Evolutionary conservation across 2,797 vertebrate genomes (phyloP).

Genomic region (Apogon hyalosoma): DNA sequence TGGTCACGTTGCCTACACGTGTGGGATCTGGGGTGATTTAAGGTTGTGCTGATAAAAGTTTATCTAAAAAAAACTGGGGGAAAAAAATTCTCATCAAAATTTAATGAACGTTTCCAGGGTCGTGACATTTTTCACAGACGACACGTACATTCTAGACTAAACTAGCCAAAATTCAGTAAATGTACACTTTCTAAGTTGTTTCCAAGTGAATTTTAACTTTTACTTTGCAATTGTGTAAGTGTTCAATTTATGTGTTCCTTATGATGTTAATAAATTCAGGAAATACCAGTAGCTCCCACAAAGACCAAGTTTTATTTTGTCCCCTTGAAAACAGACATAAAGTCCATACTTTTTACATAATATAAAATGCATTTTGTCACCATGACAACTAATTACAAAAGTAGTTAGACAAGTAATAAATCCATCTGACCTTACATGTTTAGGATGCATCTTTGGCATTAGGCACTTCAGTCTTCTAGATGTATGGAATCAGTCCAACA

Average conservation of each 20-base stretch:
- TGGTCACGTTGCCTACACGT: constrained; percentile 38
- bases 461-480: constrained; percentile 34
- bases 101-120: background rate
- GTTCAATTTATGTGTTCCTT: background rate
- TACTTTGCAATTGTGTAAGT: background rate
- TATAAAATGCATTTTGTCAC: constrained; percentile 15
- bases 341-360: constrained; percentile 24
- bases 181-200: background rate
- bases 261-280: background rate
- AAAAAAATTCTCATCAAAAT: background rate
- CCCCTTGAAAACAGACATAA: constrained; percentile 2
- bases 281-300: background rate
- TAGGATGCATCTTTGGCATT: constrained; percentile 56
- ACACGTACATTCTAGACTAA: too few species aligned
- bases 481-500: constrained; percentile 14
- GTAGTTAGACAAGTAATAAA: constrained; percentile 35
- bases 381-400: constrained; percentile 40
- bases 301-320: constrained; percentile 17
- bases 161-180: background rate
- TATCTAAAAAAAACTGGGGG: background rate
- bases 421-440: constrained; percentile 15
- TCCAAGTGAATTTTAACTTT: background rate
- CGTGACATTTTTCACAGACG: background rate
- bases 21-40: constrained; percentile 22
- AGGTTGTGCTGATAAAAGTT: constrained; percentile 14